A percentile compares a stretch with the other conserved stretches of the same genome.
phyloP scores from a whole-genome alignment of 1,140 invertebrate species.

The Drosophila auraria region DNA sequence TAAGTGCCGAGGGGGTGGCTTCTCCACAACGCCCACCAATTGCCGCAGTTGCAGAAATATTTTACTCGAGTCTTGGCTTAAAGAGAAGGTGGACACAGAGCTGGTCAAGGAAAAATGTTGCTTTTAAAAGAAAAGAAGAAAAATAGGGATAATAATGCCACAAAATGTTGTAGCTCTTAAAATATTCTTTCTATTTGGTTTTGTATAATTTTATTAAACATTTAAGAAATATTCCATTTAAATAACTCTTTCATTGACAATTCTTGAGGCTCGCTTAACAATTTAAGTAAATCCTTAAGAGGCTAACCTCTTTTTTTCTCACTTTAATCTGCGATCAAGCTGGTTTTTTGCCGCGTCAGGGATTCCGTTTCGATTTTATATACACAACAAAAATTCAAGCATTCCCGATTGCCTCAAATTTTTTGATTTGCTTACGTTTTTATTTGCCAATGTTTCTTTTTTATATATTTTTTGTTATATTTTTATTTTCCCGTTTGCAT shows the following conservation, averaged over 20 bases:
- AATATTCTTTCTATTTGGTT: no score
- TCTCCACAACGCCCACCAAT: constrained; percentile 33
- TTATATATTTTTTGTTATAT: constrained; percentile 9
- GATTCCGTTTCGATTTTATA: constrained; percentile 5
- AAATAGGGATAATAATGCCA: no score
- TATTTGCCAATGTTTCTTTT: constrained; percentile 32
- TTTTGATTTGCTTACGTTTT: constrained; percentile 53
- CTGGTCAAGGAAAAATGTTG: neutral
- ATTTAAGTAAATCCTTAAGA: no score
- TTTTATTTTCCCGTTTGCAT: constrained; percentile 17
- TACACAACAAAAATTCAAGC: constrained; percentile 10
- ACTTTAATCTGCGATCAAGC: neutral
- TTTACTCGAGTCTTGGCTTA: neutral
- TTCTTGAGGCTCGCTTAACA: no score
- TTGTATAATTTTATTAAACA: no score
- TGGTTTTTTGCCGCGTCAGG: constrained; percentile 4
- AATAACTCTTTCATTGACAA: no score
- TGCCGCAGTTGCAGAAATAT: constrained; percentile 14
- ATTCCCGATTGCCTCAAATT: constrained; percentile 25
- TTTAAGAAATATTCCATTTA: no score
- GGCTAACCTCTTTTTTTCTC: neutral
- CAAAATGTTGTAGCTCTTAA: no score
- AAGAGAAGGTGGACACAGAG: neutral
- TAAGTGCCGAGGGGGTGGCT: constrained; percentile 18
- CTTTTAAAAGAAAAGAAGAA: neutral